Evolutionary conservation across 2,797 vertebrate genomes (phyloP), one percentile per base, ranked within the genome.

Genomic region (Mastacembelus armatus): DNA sequence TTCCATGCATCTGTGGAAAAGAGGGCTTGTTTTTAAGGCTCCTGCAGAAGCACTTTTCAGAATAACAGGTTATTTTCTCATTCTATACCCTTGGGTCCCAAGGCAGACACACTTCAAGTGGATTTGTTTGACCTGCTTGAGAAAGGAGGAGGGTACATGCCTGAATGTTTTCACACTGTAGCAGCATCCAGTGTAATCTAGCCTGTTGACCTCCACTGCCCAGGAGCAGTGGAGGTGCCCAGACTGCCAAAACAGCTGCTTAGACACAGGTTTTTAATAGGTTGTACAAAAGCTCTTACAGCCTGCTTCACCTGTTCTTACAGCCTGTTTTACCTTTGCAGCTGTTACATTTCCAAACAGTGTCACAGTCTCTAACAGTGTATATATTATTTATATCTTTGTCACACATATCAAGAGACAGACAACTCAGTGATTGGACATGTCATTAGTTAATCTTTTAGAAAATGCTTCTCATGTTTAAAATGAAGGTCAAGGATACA

Each of bases 171-270:
- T 72, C 16, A 22, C 32, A 54, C 55, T 71, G 66, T 66, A 70
- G 55, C 72, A 42, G 27, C 5, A 7, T 68, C 22, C 14, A 2
- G 26, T 68, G 71, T 75, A 88, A 89, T 68, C 57, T 56, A 60
- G 30, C 57, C 64, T 70, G 84, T 74, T 75, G 71, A 78, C 85
- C 81, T 65, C 21, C 1, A n/a, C n/a, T n/a, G n/a, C n/a, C n/a
- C n/a, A n/a, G n/a, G n/a, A n/a, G n/a, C n/a, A n/a, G n/a, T n/a
- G n/a, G n/a, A n/a, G n/a, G n/a, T n/a, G 65, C 78, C 16, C 29
- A 79, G 64, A 71, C 66, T 69, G 29, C 38, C 39, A 32, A 56
- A 72, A 66, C 85, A 85, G 83, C 83, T 82, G 77, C 74, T 74
- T 48, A 77, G 59, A 77, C 54, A 38, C 66, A 60, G 0, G 21